These are phyloP conservation scores for Phenacoccus solenopsis DNA, from an alignment of 1,140 invertebrate genomes.

Conservation along the genomic window DNA sequence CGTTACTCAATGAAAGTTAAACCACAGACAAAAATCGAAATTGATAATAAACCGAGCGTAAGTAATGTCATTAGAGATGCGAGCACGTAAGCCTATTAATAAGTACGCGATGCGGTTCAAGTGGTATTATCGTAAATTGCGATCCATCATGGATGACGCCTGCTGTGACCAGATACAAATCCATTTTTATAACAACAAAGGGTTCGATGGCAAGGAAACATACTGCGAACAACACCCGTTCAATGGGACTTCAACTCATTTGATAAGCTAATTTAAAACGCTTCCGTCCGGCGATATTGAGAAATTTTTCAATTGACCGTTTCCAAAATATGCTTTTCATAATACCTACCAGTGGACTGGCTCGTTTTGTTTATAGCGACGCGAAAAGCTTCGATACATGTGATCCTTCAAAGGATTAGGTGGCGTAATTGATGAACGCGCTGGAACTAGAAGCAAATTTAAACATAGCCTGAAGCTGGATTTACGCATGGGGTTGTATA, in stretches of 20 bases:
- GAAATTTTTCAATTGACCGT: slow-evolving; percentile 5
- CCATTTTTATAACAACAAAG: slow-evolving; percentile 9
- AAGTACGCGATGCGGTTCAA: not conserved
- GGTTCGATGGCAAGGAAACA: not conserved
- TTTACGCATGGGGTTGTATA: too few relatives aligned
- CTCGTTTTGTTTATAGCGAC: too few relatives aligned
- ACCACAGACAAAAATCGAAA: slow-evolving; percentile 1
- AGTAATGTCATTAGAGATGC: slow-evolving; percentile 17
- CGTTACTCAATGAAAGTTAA: slow-evolving; percentile 5
- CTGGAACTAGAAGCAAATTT: too few relatives aligned
- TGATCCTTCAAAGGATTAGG: too few relatives aligned
- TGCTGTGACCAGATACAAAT: slow-evolving; percentile 11
- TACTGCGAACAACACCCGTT: slow-evolving; percentile 5
- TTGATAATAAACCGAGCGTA: slow-evolving; percentile 15
- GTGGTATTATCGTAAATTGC: slow-evolving; percentile 9
- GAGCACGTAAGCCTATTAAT: slow-evolving; percentile 5
- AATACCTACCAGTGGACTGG: too few relatives aligned
- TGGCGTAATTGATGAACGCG: too few relatives aligned
- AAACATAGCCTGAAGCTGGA: too few relatives aligned
- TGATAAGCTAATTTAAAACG: slow-evolving; percentile 14
- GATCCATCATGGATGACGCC: slow-evolving; percentile 13
- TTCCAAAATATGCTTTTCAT: not conserved
- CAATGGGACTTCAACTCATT: not conserved
- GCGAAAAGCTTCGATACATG: too few relatives aligned
- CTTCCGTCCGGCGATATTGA: slow-evolving; percentile 10